A percentile compares a stretch with the other conserved stretches of the same genome.
Conservation (phyloP, 1,140 invertebrate species). For the Drosophila sturtevanti region DNA sequence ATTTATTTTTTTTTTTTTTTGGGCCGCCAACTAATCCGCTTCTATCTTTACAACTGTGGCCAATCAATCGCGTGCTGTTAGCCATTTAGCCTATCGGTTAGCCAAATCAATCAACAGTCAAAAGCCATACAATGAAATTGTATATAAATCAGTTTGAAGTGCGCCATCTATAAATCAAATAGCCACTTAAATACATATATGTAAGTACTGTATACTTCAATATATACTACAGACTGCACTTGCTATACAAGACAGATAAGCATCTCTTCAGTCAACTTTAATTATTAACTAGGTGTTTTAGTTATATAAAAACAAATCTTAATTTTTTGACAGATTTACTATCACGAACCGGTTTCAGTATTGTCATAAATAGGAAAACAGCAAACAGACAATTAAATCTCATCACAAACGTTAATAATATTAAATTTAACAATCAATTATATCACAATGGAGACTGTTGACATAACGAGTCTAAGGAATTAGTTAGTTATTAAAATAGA, state of each 20-base stretch:
- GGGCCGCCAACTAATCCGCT: neutral
- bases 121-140: slow-evolving; percentile 22
- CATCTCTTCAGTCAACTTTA: neutral
- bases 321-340: slow-evolving; percentile 3
- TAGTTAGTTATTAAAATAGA: neutral
- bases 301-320: neutral
- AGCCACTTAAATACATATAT: slow-evolving; percentile 8
- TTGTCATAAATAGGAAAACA: neutral
- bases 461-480: slow-evolving; percentile 1
- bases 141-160: slow-evolving; percentile 70
- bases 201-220: no score
- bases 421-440: neutral
- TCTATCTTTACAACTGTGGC: slow-evolving; percentile 37
- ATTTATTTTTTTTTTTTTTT: neutral
- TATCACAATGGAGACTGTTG: neutral
- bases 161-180: slow-evolving; percentile 57
- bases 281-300: neutral
- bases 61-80: slow-evolving; percentile 31
- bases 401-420: neutral
- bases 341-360: neutral
- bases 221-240: neutral
- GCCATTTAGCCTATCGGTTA: slow-evolving; percentile 23
- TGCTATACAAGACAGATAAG: neutral
- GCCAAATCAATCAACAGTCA: slow-evolving; percentile 58
- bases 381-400: neutral